Base-by-base conservation (phyloP, 2,113 vertebrate genomes). In the Ictalurus furcatus region DNA sequence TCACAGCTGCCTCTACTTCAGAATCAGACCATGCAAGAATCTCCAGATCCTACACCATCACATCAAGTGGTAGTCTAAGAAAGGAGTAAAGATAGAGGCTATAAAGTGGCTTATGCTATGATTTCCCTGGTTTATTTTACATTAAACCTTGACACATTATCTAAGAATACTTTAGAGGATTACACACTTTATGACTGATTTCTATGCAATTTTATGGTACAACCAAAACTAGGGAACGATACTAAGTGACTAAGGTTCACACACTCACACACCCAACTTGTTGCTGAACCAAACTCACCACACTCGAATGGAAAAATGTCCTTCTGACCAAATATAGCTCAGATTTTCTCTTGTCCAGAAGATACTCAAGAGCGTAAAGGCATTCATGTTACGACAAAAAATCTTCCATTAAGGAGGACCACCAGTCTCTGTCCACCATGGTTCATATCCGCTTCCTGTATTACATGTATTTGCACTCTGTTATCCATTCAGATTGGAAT, bases 1-100 rank as follows among this genome's bases (percentile, higher is more conserved):
- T 90, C 90, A 89, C 92, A 91, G 93, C 93, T 90, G 88, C 74
- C 37, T 76, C 85, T 89, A 93, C 76, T 54, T 48, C 82, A 90
- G 93, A 88, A 93, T 80, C 17, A 13, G 69, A 79, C 34, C 79
- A 73, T 90, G 93, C 91, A 86, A 82, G 65, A 82, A 63, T 87
- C 88, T 93, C 91, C 92, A 85, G 71, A 85, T 86, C 87, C 5
- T 63, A 40, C 58, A 40, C 81, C 65, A 81, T 74, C 37, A 56
- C 28, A 59, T 78, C 16, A 67, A 25, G 13, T 74, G 54, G 52
- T 40, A 30, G 19, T 80, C 54, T 30, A 40, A 25, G 13, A 9
- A 16, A 78, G 81, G 58, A 67, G 28, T n/a, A 56, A 37, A 63
- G 61, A 25, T 56, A 56, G 87, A 23, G 34, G 28, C 54, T 44